A percentile compares a stretch with the other conserved stretches of the same genome.
phyloP scores from a whole-genome alignment of 2,888 invertebrate species.

The Malthinus flaveolus region DNA sequence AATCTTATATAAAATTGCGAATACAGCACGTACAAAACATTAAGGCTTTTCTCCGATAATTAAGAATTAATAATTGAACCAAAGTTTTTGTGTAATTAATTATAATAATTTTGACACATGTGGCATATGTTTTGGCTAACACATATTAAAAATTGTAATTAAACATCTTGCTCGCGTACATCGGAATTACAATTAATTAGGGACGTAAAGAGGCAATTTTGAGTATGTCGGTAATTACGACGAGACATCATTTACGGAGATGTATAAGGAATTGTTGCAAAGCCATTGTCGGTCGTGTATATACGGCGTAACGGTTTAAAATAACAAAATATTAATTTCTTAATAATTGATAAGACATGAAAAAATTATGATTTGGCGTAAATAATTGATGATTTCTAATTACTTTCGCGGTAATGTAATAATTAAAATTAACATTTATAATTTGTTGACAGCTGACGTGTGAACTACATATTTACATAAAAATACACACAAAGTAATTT shows the following conservation, averaged over 20 bases:
- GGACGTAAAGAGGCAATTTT: slow-evolving; percentile 2
- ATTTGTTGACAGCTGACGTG: slow-evolving; percentile 36
- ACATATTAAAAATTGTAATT: slow-evolving; percentile 5
- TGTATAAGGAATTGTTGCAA: no score
- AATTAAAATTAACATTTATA: slow-evolving; percentile 16
- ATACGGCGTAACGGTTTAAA: no score
- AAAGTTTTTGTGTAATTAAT: no score
- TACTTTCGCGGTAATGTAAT: slow-evolving; percentile 10
- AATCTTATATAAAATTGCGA: no score
- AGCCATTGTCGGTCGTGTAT: no score
- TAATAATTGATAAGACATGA: no score
- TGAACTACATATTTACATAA: slow-evolving; percentile 41
- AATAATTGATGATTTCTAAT: slow-evolving; percentile 16
- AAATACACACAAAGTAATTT: slow-evolving; percentile 41
- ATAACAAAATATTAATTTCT: no score
- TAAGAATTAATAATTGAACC: no score
- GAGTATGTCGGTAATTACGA: no score
- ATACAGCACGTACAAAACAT: no score
- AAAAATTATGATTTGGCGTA: slow-evolving; percentile 7
- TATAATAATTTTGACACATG: slow-evolving; percentile 11
- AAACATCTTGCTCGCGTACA: slow-evolving; percentile 19
- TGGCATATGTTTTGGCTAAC: slow-evolving; percentile 14
- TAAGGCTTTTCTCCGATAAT: no score
- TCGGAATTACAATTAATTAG: slow-evolving; percentile 10
- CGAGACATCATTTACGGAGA: no score